A percentile compares a stretch with the other conserved stretches of the same genome.
These are phyloP conservation scores for Chlorospingus semifuscus DNA, from an alignment of 2,797 vertebrate genomes.

Conservation along the genomic window DNA sequence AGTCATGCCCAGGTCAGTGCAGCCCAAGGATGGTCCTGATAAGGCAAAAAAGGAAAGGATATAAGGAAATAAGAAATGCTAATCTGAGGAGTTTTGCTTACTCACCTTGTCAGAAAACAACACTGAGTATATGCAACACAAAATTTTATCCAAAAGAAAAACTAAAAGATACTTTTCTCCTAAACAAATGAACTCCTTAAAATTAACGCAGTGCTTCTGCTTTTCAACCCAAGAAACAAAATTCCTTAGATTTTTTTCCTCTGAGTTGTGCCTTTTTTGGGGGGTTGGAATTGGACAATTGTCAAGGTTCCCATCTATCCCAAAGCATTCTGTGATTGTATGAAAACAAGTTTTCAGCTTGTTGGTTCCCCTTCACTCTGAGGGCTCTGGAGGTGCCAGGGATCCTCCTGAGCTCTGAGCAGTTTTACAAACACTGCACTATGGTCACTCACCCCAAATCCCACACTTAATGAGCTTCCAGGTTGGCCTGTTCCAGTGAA, in stretches of 20 bases:
- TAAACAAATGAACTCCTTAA: not conserved
- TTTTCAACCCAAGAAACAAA: not conserved
- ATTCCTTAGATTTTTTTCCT: not conserved
- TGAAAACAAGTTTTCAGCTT: not conserved
- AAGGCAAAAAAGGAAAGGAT: not conserved
- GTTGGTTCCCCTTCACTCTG: not conserved
- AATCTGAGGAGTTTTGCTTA: not conserved
- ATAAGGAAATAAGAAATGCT: not conserved
- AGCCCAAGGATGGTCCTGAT: not conserved
- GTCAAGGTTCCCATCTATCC: not conserved
- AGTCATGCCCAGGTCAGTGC: not conserved
- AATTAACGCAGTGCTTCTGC: not conserved
- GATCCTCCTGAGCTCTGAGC: not conserved
- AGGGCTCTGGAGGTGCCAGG: not conserved
- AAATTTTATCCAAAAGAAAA: not conserved
- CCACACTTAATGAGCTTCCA: not conserved
- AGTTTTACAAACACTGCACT: not conserved
- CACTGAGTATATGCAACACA: rapidly evolving
- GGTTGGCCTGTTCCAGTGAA: not conserved
- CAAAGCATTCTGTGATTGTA: not conserved
- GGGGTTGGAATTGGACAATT: not conserved
- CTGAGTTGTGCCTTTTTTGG: not conserved
- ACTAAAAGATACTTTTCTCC: not conserved
- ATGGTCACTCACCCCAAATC: not conserved
- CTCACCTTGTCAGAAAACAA: not conserved